Base-by-base conservation (phyloP, 2,113 vertebrate species). In the Felis catus region DNA sequence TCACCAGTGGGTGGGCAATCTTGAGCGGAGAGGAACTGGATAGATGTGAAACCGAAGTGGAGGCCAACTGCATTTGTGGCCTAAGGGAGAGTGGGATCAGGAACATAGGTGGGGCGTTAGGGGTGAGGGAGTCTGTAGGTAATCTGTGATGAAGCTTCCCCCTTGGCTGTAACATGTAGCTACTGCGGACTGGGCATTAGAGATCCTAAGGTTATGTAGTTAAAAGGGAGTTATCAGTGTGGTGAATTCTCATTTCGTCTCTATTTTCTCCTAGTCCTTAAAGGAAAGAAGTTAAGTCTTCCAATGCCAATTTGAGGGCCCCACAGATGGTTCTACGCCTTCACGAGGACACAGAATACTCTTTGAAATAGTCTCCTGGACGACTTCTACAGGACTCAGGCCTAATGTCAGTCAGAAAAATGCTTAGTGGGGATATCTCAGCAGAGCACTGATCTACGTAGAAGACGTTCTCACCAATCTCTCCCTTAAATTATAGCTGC, bases 201-300 rank as follows among this genome's bases (percentile, higher is more conserved):
- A 58, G 6, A 78, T 9, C 23, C 23, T 12, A 36, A 90, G 14
- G 10, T 25, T 8, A 21, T 7, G 27, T 18, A 36, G 27, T 70
- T 15, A 13, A 0, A 58, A 31, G 82, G 39, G n/a, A 27, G 74
- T 36, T 3, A 5, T 66, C 48, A n/a, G 1, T 16, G 18, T 7
- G 29, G 45, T 3, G 36, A 36, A 68, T 74, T 2, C 31, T 96
- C n/a, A 92, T 5, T 10, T 36, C 7, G 7, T 14, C 19, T 86
- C 63, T 33, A 27, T 96, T 98, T 79, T 92, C 48, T 93, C 91
- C 66, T 76, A 99, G 99, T 99, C 79, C 98, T 99, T 68, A 99
- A 99, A 97, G 99, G 99, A 92, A 99, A 99, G 98, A 99, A 99
- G 96, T 81, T 99, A 94, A 99, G 99, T 53, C 99, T 99, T 58